Base-by-base conservation (phyloP, 2,888 invertebrate species). In the Drosophila mimetica region DNA sequence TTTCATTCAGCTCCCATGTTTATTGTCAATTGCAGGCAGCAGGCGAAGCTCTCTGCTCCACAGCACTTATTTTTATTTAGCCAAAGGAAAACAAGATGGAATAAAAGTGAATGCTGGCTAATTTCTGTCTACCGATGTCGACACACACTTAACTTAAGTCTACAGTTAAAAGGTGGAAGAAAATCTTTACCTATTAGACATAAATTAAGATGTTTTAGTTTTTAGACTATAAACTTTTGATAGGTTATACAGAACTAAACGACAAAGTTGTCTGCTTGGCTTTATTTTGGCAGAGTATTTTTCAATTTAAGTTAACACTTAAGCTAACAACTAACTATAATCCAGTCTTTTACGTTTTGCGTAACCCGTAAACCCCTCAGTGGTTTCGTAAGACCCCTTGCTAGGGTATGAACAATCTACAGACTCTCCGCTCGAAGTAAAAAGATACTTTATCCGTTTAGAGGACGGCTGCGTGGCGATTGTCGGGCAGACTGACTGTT, bases 1-100 rank as follows among this genome's bases (percentile, higher is more conserved):
- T 28, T 14, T 30, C 32, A 25, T 44, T 54, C 72, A 61, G 36
- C 51, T 47, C 28, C 37, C 65, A 53, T 77, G 81, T 74, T 86
- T 77, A 86, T 84, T 86, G 84, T 84, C 84, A 81, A 73, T 75
- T 73, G 55, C 36, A 52, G 48, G 36, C 37, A 51, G 18, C 25
- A 14, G 34, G 55, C 50, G 22, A 44, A 60, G 41, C 63, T 59
- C 60, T 70, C 39, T 32, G 46, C 46, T 51, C 64, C 60, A 30
- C 36, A 54, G 80, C 66, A 75, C 65, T 69, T 77, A 70, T 74
- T 85, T 80, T 86, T 76, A 79, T 81, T 65, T 71, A 74, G 57
- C 64, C 42, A 54, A 61, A 61, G 39, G 41, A 61, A 71, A 50
- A 20, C 28, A 25, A 18, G 60, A 25, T n/a, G 9, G 11, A 28